Evolutionary conservation across 2,113 vertebrate genomes (phyloP).

Genomic region (Bungarus multicinctus): DNA sequence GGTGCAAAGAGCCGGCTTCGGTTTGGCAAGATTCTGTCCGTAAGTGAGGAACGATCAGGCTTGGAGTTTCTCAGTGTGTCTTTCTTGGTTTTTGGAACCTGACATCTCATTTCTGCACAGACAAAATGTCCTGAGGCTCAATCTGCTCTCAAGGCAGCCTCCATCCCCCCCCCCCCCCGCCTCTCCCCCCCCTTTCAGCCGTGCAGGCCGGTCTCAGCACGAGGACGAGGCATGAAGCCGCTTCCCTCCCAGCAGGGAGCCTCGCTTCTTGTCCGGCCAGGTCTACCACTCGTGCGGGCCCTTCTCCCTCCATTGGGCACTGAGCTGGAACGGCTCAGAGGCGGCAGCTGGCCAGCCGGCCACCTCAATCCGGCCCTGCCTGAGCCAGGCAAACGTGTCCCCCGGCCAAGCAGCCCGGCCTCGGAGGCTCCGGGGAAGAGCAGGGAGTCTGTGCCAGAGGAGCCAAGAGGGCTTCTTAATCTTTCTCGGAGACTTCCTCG

Average conservation of each 20-base stretch:
- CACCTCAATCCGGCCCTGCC: accelerated
- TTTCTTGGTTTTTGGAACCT: neutral
- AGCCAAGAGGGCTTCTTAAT: neutral
- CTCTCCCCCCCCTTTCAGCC: neutral
- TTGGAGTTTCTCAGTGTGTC: neutral
- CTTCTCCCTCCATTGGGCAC: neutral
- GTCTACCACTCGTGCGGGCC: neutral
- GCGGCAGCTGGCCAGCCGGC: neutral
- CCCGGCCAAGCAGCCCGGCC: neutral
- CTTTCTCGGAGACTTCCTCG: neutral
- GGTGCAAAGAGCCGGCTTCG: neutral
- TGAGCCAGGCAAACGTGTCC: neutral
- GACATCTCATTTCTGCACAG: neutral
- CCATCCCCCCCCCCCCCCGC: neutral
- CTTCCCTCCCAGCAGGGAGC: neutral
- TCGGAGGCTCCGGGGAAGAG: too few species aligned
- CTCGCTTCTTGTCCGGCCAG: neutral
- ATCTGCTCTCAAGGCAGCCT: neutral
- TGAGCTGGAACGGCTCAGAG: neutral
- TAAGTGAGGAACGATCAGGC: neutral
- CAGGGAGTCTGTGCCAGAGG: accelerated
- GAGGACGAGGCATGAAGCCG: neutral
- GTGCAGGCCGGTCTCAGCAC: neutral
- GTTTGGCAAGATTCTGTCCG: neutral
- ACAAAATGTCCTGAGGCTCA: neutral